phyloP scores from a whole-genome alignment of 35 echinoderm and acorn worm species.

The Holothuria glaberrima region DNA sequence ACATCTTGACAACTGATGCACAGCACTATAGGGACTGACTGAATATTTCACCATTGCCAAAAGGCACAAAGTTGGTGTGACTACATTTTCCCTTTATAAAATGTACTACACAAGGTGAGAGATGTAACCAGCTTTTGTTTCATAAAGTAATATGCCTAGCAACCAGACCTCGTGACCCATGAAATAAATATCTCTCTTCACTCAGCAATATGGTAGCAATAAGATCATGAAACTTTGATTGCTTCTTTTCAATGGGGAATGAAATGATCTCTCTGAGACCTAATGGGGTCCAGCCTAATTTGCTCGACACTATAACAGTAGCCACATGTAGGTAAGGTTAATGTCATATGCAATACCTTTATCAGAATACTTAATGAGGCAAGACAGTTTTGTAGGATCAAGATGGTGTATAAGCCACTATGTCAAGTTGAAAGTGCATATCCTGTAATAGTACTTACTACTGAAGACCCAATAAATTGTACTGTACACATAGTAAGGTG shows the following conservation, averaged over 20 bases:
- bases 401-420: not conserved
- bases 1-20: not conserved
- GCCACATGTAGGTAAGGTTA: not conserved
- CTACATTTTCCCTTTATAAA: not conserved
- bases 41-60: not conserved
- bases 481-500: too few relatives aligned
- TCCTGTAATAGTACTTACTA: too few relatives aligned
- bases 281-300: constrained; percentile 18
- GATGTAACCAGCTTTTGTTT: not conserved
- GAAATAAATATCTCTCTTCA: not conserved
- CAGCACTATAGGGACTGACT: not conserved
- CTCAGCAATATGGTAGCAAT: constrained; percentile 21
- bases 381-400: not conserved
- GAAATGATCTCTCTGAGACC: not conserved
- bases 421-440: not conserved
- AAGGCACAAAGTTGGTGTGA: too few relatives aligned
- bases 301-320: not conserved
- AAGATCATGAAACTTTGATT: not conserved
- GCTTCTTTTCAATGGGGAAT: constrained; percentile 14
- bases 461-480: too few relatives aligned
- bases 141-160: not conserved
- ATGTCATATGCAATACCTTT: too few relatives aligned
- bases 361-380: not conserved
- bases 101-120: not conserved
- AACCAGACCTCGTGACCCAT: constrained; percentile 17